Evolutionary conservation across 2,888 invertebrate species (phyloP).

Genomic region (Gasteruption jaculator): DNA sequence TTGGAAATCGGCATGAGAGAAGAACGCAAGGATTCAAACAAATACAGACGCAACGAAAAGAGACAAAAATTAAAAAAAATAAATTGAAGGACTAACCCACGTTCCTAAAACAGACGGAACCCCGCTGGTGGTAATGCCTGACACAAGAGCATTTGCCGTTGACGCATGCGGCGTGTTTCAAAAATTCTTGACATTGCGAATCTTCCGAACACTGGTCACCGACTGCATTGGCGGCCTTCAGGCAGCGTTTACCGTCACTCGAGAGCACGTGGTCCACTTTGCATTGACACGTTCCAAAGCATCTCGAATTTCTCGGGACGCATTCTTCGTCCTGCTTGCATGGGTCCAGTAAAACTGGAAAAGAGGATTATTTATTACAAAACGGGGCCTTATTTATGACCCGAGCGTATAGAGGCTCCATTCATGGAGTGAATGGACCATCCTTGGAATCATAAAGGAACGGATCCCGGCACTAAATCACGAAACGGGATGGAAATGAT

Average conservation of each 20-base stretch:
- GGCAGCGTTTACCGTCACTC: slow-evolving; percentile 35
- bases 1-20: too few species aligned
- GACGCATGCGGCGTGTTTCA: slow-evolving; percentile 33
- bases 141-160: slow-evolving; percentile 36
- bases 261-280: slow-evolving; percentile 40
- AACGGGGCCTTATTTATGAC: too few species aligned
- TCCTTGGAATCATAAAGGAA: neutral
- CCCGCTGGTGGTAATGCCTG: slow-evolving; percentile 33
- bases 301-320: slow-evolving; percentile 39
- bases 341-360: slow-evolving; percentile 35
- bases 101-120: slow-evolving; percentile 32
- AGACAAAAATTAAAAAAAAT: slow-evolving; percentile 1
- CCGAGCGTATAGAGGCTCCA: too few species aligned
- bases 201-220: slow-evolving; percentile 41
- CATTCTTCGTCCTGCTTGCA: slow-evolving; percentile 46
- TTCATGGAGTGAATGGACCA: neutral
- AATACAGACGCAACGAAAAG: too few species aligned
- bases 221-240: slow-evolving; percentile 39
- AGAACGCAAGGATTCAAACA: too few species aligned
- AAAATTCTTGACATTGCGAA: slow-evolving; percentile 38
- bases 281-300: slow-evolving; percentile 42
- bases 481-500: too few species aligned
- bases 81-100: slow-evolving; percentile 28
- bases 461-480: too few species aligned
- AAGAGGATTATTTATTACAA: too few species aligned